Evolutionary conservation across 2,113 vertebrate genomes (phyloP), one percentile per base, ranked within the genome.

Genomic region (Scophthalmus maximus): DNA sequence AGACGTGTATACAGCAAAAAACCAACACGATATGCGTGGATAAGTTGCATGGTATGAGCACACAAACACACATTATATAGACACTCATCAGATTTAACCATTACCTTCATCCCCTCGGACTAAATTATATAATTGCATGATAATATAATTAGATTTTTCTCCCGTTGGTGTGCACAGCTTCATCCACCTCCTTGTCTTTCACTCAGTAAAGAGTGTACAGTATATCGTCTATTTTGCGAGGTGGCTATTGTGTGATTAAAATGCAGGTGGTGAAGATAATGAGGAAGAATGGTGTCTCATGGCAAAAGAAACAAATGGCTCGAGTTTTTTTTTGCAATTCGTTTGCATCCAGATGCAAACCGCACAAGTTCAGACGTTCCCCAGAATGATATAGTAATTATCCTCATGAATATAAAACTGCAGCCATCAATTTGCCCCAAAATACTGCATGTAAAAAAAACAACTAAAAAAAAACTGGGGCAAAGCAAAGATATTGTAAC

Each of bases 291-390:
- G 18, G 55, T 47, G 46, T 67, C 64, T 62, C 82, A 58, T 29
- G n/a, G 53, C 3, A 1, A 51, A 1, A 8, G 30, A 69, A 82
- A 76, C 61, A 61, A 79, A 77, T 58, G 67, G 22, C 15, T 68
- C 0, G 30, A 60, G 63, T 76, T 74, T 72, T 76, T 74, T 72
- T 46, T 6, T 57, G 38, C 15, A 56, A 26, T 70, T 83, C 78
- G 73, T 85, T 82, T 85, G 76, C 52, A 70, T 85, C 67, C 86
- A 89, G 82, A 84, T 83, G 82, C 76, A 59, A n/a, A n/a, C 34
- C 44, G 42, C 47, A 23, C 76, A 70, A 64, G 58, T 56, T 78
- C 61, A 72, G 46, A 69, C 80, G 81, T 83, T 84, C 73, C 82
- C 56, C 42, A 0, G 70, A 85, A 87, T 87, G 56, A 81, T 50